Evolutionary conservation across 2,113 vertebrate genomes (phyloP).

Genomic region (Amphiprion percula): DNA sequence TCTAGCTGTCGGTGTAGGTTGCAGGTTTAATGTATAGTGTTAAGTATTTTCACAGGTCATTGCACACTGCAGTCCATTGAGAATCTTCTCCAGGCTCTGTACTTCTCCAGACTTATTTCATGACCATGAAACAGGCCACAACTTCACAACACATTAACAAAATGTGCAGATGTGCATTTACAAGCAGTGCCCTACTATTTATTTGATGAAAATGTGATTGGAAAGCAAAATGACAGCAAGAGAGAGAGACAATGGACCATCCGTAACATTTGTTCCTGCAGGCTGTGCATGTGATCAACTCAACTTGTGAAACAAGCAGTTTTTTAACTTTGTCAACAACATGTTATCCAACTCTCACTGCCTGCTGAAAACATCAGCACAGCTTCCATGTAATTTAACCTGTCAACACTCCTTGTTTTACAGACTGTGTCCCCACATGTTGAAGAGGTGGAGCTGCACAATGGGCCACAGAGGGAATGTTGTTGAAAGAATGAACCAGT

Average conservation of each 20-base stretch:
- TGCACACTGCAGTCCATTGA: background rate
- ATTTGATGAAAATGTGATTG: background rate
- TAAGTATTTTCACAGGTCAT: background rate
- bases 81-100: background rate
- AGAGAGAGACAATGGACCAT: background rate
- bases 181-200: background rate
- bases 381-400: conserved; percentile 38
- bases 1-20: background rate
- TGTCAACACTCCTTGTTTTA: conserved; percentile 45
- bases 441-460: conserved; percentile 48
- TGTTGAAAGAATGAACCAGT: background rate
- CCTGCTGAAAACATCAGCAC: conserved; percentile 17
- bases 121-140: background rate
- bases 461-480: background rate
- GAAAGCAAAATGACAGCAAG: background rate
- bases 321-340: conserved; percentile 29
- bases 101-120: background rate
- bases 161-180: background rate
- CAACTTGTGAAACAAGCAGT: conserved; percentile 48
- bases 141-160: too few species aligned
- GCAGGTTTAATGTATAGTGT: too few species aligned
- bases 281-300: conserved; percentile 12
- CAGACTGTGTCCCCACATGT: conserved; percentile 68
- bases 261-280: conserved; percentile 20
- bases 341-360: conserved; percentile 28